Percentiles rank a stretch among this genome's conserved stretches.
Conservation (phyloP, 2,888 invertebrate species). For the Volucella inflata region DNA sequence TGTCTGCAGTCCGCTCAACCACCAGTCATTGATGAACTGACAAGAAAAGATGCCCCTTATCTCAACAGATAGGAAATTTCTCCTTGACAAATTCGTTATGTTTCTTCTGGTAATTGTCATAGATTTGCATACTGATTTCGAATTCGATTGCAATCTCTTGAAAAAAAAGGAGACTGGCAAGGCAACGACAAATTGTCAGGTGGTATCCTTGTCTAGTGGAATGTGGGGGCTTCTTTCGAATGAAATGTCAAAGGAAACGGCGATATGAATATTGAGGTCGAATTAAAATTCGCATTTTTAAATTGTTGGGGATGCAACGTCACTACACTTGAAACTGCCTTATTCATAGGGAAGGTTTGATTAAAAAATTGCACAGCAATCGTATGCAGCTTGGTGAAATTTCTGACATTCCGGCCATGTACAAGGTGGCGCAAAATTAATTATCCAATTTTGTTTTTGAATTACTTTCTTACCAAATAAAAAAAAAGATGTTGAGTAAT, state of each 20-base stretch:
- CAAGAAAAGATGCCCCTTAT: slow-evolving; percentile 39
- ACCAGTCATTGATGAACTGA: neutral
- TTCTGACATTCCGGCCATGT: too few relatives aligned
- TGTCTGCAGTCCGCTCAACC: slow-evolving; percentile 5
- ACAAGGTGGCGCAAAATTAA: too few relatives aligned
- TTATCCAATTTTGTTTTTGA: too few relatives aligned
- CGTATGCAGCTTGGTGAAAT: too few relatives aligned
- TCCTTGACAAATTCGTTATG: slow-evolving; percentile 52
- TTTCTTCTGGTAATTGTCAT: slow-evolving; percentile 70
- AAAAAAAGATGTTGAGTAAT: too few relatives aligned
- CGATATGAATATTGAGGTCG: slow-evolving; percentile 66
- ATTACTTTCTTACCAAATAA: too few relatives aligned
- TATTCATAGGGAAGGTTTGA: slow-evolving; percentile 31
- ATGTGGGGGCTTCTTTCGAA: neutral
- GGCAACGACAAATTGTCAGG: slow-evolving; percentile 56
- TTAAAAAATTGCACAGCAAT: neutral
- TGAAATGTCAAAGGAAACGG: slow-evolving; percentile 21
- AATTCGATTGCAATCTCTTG: slow-evolving; percentile 54
- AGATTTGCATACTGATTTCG: slow-evolving; percentile 61
- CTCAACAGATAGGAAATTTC: slow-evolving; percentile 67
- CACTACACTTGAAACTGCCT: slow-evolving; percentile 60
- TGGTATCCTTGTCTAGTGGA: slow-evolving; percentile 27
- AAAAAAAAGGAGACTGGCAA: slow-evolving; percentile 12
- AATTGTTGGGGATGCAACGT: slow-evolving; percentile 16
- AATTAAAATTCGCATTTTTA: slow-evolving; percentile 56